Percentiles rank a stretch among this genome's conserved stretches.
Conservation (phyloP, 2,113 vertebrate species). For the Tragelaphus buxtoni region DNA sequence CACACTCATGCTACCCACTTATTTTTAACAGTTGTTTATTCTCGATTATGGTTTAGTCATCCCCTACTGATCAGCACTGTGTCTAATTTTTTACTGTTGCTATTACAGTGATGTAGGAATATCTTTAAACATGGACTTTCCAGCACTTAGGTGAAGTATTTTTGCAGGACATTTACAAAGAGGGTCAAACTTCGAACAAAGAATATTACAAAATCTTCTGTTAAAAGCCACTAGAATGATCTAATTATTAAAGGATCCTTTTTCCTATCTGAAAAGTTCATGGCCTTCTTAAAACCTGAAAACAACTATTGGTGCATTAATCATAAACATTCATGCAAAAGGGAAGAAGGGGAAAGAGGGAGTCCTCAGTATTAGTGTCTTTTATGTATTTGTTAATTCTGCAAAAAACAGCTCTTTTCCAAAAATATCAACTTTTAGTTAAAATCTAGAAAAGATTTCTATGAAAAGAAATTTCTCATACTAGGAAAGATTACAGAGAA, state of each 20-base stretch:
- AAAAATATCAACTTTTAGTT: neutral
- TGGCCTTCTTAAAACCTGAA: neutral
- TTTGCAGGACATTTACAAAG: neutral
- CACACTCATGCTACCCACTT: neutral
- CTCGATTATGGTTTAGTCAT: neutral
- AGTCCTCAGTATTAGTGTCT: neutral
- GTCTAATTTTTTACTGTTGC: neutral
- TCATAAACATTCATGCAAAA: neutral
- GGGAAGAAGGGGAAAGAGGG: neutral
- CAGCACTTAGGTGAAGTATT: neutral
- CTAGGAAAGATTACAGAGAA: neutral
- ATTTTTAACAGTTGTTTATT: neutral
- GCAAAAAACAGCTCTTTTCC: neutral
- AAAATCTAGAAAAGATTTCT: neutral
- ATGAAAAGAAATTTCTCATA: neutral
- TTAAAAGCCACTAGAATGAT: neutral
- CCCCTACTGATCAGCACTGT: neutral
- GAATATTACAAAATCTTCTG: neutral
- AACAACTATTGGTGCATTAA: neutral
- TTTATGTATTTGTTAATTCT: neutral
- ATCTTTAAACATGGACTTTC: neutral
- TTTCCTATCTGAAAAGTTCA: neutral
- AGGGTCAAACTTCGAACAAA: neutral
- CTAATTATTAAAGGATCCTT: neutral
- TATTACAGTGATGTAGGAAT: neutral